These are phyloP conservation scores for Thereva nobilitata DNA, from an alignment of 2,888 invertebrate genomes.

Conservation along the genomic window DNA sequence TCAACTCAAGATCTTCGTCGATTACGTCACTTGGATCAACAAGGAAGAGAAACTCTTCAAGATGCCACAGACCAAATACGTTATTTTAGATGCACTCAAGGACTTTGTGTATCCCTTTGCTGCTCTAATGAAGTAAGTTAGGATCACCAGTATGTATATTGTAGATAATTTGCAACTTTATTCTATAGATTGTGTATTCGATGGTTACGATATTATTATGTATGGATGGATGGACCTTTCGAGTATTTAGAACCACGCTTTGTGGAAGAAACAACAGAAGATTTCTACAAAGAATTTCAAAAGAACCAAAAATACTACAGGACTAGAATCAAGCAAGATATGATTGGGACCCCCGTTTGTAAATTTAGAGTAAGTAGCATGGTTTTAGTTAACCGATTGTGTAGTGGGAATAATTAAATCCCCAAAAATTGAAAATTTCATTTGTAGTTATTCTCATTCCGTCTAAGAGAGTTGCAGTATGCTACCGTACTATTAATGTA, in stretches of 20 bases:
- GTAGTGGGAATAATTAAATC: not conserved
- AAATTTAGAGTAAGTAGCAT: conserved; percentile 52
- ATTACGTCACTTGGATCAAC: conserved; percentile 83
- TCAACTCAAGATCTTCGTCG: conserved; percentile 74
- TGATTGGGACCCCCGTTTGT: conserved; percentile 64
- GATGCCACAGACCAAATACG: conserved; percentile 75
- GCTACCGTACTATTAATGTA: too few relatives aligned
- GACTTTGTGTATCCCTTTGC: conserved; percentile 73
- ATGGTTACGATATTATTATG: conserved; percentile 81
- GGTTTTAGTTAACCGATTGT: conserved; percentile 48
- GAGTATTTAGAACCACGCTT: conserved; percentile 77
- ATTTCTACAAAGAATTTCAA: conserved; percentile 76
- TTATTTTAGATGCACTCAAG: conserved; percentile 78
- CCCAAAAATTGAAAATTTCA: too few relatives aligned
- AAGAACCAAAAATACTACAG: conserved; percentile 79
- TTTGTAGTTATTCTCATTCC: too few relatives aligned
- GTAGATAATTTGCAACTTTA: not conserved
- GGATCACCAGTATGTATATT: conserved; percentile 43
- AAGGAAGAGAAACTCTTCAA: conserved; percentile 83
- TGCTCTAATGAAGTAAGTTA: conserved; percentile 67
- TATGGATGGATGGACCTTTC: conserved; percentile 93
- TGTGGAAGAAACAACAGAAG: conserved; percentile 80
- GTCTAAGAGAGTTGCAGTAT: too few relatives aligned
- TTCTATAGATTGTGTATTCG: conserved; percentile 61
- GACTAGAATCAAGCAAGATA: conserved; percentile 75